Conservation (phyloP, 2,113 vertebrate species). For the Ochotona princeps region DNA sequence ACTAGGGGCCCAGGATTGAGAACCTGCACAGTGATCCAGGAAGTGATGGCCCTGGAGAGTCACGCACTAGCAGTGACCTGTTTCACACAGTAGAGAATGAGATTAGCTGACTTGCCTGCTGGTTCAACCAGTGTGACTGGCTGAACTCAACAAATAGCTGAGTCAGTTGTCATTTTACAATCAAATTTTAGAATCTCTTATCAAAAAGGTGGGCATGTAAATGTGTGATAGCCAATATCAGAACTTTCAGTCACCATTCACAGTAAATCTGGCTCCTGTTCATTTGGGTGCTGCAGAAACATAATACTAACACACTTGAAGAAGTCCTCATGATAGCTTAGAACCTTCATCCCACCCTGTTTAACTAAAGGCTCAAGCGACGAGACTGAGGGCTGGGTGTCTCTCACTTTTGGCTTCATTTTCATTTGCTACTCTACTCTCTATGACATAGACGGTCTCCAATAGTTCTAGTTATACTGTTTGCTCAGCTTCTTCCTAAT, state of each 20-base stretch:
- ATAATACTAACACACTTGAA: neutral
- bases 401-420: neutral
- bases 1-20: too few relatives aligned
- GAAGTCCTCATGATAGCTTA: neutral
- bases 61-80: neutral
- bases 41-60: neutral
- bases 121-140: neutral
- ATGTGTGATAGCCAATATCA: neutral
- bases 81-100: neutral
- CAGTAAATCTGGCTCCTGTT: neutral
- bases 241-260: neutral
- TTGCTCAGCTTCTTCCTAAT: neutral
- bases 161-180: neutral
- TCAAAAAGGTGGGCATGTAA: neutral
- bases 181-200: constrained; percentile 18
- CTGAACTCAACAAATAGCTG: neutral
- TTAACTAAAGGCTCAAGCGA: neutral
- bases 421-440: neutral
- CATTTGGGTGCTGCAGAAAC: neutral
- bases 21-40: too few relatives aligned
- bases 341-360: neutral
- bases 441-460: neutral
- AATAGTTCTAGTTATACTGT: neutral
- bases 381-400: neutral
- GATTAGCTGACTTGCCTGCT: neutral